These are phyloP conservation scores for Euplagia quadripunctaria DNA, from an alignment of 2,888 invertebrate genomes.

Conservation along the genomic window DNA sequence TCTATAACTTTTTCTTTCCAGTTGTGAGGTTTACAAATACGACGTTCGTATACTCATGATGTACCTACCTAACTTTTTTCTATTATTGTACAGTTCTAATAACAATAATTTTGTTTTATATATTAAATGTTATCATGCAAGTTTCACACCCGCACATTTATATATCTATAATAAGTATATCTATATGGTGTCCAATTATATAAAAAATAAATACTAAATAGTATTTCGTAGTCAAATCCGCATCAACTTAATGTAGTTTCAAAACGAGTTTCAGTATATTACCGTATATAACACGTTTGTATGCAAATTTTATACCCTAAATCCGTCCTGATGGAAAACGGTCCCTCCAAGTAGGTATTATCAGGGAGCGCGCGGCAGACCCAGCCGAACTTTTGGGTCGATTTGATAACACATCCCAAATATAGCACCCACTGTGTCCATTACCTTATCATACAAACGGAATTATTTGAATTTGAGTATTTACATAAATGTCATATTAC, in stretches of 20 bases:
- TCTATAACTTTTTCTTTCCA: no score
- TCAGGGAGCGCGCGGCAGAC: slow-evolving; percentile 60
- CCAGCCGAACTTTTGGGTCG: slow-evolving; percentile 81
- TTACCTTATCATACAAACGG: slow-evolving; percentile 70
- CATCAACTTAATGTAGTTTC: slow-evolving; percentile 61
- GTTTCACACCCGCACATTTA: neutral
- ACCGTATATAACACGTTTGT: slow-evolving; percentile 79
- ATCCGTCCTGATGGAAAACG: slow-evolving; percentile 80
- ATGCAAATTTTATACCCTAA: slow-evolving; percentile 83
- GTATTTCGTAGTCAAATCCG: slow-evolving; percentile 34
- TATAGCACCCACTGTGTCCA: slow-evolving; percentile 60
- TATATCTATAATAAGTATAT: neutral
- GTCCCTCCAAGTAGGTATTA: slow-evolving; percentile 71
- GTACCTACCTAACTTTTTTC: neutral
- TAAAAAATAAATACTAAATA: slow-evolving; percentile 26
- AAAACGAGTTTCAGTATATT: slow-evolving; percentile 71
- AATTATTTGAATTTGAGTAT: slow-evolving; percentile 58
- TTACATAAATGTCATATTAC: slow-evolving; percentile 40
- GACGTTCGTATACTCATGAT: no score
- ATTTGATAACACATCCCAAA: slow-evolving; percentile 76
- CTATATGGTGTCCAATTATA: neutral
- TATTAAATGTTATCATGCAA: neutral
- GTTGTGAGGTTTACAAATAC: no score
- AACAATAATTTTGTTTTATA: neutral
- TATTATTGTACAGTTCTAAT: neutral